Conservation (phyloP, 2,888 invertebrate genomes). For the Sminthurinus aureus region DNA sequence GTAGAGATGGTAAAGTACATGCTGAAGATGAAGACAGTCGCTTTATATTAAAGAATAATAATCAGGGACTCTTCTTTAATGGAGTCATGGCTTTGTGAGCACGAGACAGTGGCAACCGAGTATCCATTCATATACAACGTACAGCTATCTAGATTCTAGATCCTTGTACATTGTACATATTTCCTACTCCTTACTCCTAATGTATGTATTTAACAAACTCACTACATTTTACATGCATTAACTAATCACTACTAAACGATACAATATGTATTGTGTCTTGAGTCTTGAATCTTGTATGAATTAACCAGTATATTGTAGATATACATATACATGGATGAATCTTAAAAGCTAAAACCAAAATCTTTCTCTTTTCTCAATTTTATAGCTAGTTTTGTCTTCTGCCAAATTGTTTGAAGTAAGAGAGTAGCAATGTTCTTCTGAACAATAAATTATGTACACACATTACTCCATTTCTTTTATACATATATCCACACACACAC, state of each 20-base stretch:
- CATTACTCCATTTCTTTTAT: neutral
- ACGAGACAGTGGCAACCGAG: conserved; percentile 29
- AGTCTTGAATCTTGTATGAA: too few relatives aligned
- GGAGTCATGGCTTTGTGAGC: conserved; percentile 51
- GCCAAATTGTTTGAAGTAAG: neutral
- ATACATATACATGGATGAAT: neutral
- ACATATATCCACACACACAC: neutral
- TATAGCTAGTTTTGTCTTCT: neutral
- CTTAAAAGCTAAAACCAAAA: neutral
- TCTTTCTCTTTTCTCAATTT: neutral
- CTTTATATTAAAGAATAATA: conserved; percentile 38
- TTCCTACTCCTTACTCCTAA: neutral
- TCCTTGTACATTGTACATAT: conserved; percentile 12
- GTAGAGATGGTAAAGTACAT: too few relatives aligned
- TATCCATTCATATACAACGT: neutral
- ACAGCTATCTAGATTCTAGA: conserved; percentile 5
- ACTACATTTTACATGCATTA: conserved; percentile 4
- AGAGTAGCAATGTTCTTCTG: neutral
- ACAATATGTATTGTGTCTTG: too few relatives aligned
- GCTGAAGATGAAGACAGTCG: conserved; percentile 28
- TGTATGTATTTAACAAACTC: neutral
- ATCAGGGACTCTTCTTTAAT: conserved; percentile 43
- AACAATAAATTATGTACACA: neutral
- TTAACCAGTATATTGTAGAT: neutral
- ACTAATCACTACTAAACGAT: neutral